Evolutionary conservation across 2,797 vertebrate genomes (phyloP).

Genomic region (Brachyalestes nurse): DNA sequence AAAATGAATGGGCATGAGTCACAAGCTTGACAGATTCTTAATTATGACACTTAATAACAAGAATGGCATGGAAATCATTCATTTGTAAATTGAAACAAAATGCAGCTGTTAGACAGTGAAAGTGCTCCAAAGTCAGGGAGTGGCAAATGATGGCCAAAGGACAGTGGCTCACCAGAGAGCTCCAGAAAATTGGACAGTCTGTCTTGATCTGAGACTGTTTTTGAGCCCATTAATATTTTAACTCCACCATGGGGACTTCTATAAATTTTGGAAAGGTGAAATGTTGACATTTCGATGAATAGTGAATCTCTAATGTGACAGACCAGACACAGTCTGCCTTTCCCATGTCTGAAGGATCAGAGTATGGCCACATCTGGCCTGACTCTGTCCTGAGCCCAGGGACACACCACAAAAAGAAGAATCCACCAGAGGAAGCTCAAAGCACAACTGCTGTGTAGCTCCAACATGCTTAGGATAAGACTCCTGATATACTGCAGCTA

Average conservation of each 20-base stretch:
- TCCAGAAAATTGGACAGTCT: neutral
- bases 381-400: neutral
- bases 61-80: slow-evolving; percentile 37
- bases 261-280: slow-evolving; percentile 30
- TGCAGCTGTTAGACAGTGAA: neutral
- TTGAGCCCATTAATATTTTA: slow-evolving; percentile 29
- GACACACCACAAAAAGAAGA: slow-evolving; percentile 9
- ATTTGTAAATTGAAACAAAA: slow-evolving; percentile 39
- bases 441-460: slow-evolving; percentile 11
- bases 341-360: neutral
- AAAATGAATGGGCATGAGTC: slow-evolving; percentile 40
- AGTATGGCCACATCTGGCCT: neutral
- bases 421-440: neutral
- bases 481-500: slow-evolving; percentile 42
- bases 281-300: slow-evolving; percentile 35
- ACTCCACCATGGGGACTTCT: slow-evolving; percentile 5
- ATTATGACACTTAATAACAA: slow-evolving; percentile 50
- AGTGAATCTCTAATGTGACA: slow-evolving; percentile 31
- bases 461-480: neutral
- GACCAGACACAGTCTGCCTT: slow-evolving; percentile 11
- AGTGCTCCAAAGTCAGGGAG: slow-evolving; percentile 1
- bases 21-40: slow-evolving; percentile 30
- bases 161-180: neutral
- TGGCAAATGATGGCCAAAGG: slow-evolving; percentile 12
- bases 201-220: slow-evolving; percentile 6